Evolutionary conservation across 1,140 invertebrate genomes (phyloP).

Genomic region (Rhagoletis zephyria): DNA sequence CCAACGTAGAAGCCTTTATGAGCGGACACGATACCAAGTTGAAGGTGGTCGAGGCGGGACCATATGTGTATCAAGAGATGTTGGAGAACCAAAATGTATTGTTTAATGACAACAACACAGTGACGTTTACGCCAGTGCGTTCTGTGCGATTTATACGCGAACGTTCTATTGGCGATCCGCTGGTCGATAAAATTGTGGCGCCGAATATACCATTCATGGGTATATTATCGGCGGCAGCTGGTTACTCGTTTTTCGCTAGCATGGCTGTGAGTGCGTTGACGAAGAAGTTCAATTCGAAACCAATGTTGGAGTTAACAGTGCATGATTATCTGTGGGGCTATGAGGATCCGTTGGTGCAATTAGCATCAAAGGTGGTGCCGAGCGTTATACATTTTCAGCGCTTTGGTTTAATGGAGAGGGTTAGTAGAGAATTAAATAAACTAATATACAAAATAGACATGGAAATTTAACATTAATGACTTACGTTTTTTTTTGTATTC

Average conservation of each 20-base stretch:
- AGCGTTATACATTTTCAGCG: constrained; percentile 82
- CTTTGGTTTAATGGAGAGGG: constrained; percentile 87
- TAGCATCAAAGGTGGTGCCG: constrained; percentile 81
- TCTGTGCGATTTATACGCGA: constrained; percentile 79
- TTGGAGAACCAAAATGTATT: constrained; percentile 80
- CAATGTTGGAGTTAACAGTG: constrained; percentile 81
- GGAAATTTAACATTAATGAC: neutral
- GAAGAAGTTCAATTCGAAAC: constrained; percentile 77
- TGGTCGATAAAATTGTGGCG: constrained; percentile 78
- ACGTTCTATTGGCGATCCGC: constrained; percentile 80
- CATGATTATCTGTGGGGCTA: constrained; percentile 90
- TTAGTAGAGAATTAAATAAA: constrained; percentile 73
- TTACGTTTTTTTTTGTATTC: neutral
- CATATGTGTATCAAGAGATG: constrained; percentile 88
- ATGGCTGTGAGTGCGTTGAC: constrained; percentile 79
- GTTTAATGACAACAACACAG: constrained; percentile 83
- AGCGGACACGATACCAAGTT: constrained; percentile 80
- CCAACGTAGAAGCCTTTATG: constrained; percentile 83
- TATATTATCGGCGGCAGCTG: constrained; percentile 63
- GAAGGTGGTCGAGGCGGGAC: constrained; percentile 84
- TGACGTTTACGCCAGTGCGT: constrained; percentile 83
- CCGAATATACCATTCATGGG: constrained; percentile 87
- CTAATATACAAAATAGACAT: neutral
- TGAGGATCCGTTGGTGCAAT: constrained; percentile 81
- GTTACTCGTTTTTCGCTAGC: constrained; percentile 65